These are phyloP conservation scores for Valencia hispanica DNA, from an alignment of 2,797 vertebrate species.

Conservation along the genomic window DNA sequence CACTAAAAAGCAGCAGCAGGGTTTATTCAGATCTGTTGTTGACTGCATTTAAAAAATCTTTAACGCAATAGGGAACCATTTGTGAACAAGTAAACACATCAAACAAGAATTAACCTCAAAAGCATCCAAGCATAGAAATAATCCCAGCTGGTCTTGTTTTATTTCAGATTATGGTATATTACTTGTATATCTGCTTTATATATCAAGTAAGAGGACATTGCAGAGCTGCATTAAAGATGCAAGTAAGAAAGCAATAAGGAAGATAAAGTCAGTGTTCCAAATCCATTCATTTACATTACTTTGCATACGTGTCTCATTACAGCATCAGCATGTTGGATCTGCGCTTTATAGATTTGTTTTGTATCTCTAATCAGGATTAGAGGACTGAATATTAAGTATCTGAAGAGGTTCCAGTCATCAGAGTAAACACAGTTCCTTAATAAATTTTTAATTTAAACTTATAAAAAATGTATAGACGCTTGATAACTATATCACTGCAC, in stretches of 20 bases:
- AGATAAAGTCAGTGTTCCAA: constrained; percentile 8
- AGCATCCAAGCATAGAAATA: not conserved
- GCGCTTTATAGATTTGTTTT: not conserved
- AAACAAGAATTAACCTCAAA: not conserved
- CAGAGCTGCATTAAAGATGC: not conserved
- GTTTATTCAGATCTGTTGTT: not conserved
- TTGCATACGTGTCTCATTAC: constrained; percentile 11
- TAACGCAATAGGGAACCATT: not conserved
- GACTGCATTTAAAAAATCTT: not conserved
- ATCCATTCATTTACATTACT: not conserved
- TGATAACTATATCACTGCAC: not conserved
- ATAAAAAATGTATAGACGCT: constrained; percentile 1
- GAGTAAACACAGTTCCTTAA: not conserved
- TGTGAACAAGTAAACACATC: not conserved
- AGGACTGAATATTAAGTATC: not conserved
- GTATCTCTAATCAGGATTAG: not conserved
- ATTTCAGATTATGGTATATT: not conserved
- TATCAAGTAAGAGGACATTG: not conserved
- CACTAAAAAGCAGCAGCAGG: not conserved
- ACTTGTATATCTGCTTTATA: not conserved
- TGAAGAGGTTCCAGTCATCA: constrained; percentile 2
- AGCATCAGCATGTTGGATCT: not conserved
- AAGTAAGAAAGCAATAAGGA: constrained; percentile 8
- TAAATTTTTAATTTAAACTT: constrained; percentile 9
- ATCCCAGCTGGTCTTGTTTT: not conserved